Evolutionary conservation across 2,113 vertebrate genomes (phyloP), one percentile per base, ranked within the genome.

Genomic region (Oxyura jamaicensis): DNA sequence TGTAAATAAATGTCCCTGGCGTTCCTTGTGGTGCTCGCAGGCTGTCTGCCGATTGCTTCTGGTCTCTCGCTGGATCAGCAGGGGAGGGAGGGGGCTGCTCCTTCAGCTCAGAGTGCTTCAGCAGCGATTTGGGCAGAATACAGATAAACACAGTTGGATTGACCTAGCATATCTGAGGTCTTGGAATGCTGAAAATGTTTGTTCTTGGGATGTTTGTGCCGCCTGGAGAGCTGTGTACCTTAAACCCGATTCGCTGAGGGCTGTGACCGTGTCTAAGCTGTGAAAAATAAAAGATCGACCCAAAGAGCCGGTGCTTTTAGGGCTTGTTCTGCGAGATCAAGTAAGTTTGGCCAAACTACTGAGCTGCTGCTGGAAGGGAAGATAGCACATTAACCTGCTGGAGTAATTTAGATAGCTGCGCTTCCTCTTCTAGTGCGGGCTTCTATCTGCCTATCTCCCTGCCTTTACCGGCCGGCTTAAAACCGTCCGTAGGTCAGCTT

Each of bases 161-260:
- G 83, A 88, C 88, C 62, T 65, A 73, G 88, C 14, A 7, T 92
- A 76, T 95, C 90, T 88, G 91, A 92, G 93, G 66, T 65, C 90
- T 95, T 91, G 95, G 95, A 90, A 97, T 96, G 95, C 95, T 92
- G 86, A 58, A 95, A 96, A 94, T 95, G 62, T 95, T 96, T 96
- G 92, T 94, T 96, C 93, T 94, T 53, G 13, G 93, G 58, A 90
- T 96, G 69, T 93, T 96, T 97, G 86, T 93, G 90, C 86, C 86
- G 86, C 82, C 80, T 93, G 77, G 76, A 94, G 92, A 72, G 66
- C 80, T 84, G 83, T 60, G 86, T 88, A 72, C 88, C 88, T 94
- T 93, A 78, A 91, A 79, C 56, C 25, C 0, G 9, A 22, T 92
- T 95, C 1, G 20, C 44, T 39, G 85, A 91, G 66, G 83, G 48